A percentile compares a stretch with the other conserved stretches of the same genome.
Evolutionary conservation across 2,113 vertebrate genomes (phyloP).

Genomic region (Pristiophorus japonicus): DNA sequence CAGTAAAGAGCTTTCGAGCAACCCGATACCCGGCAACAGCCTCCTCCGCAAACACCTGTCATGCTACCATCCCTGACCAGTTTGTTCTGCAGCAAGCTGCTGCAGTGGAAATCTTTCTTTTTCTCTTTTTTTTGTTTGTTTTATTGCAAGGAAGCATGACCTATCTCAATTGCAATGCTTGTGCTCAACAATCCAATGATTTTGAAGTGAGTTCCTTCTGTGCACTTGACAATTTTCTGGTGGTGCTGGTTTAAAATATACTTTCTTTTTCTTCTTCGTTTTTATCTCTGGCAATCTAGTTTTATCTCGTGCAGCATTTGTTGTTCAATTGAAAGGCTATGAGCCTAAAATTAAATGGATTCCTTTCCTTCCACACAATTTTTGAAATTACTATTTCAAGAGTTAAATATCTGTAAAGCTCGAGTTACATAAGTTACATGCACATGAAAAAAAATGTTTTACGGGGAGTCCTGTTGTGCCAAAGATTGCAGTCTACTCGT

Average conservation of each 20-base stretch:
- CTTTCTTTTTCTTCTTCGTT: neutral
- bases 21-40: neutral
- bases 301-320: neutral
- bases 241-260: neutral
- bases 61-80: neutral
- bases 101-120: neutral
- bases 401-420: conserved; percentile 25
- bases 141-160: neutral
- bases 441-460: conserved; percentile 28
- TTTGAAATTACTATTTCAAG: conserved; percentile 23
- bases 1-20: neutral
- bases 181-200: neutral
- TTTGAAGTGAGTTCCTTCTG: too few species aligned
- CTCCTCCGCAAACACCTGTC: too few species aligned
- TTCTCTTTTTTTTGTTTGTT: neutral
- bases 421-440: neutral
- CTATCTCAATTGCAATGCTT: neutral
- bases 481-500: neutral
- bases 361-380: neutral
- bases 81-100: neutral
- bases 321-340: neutral
- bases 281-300: neutral
- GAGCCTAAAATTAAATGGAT: neutral
- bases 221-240: neutral
- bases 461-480: conserved; percentile 6